Conservation (phyloP, 2,113 vertebrate genomes). For the Cyphomyrus discorhynchus region DNA sequence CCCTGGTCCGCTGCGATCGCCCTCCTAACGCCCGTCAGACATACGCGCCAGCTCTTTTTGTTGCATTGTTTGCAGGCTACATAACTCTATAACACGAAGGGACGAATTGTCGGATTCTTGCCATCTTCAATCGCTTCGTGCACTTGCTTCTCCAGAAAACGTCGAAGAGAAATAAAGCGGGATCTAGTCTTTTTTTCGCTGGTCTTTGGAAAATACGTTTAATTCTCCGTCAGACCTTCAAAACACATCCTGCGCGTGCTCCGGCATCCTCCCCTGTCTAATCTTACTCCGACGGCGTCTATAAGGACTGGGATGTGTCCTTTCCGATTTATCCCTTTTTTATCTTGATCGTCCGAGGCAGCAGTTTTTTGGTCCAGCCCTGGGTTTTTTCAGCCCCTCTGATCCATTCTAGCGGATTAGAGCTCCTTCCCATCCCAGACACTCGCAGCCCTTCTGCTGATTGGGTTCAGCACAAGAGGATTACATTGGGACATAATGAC, state of each 20-base stretch:
- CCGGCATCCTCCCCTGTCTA: conserved; percentile 46
- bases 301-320: conserved; percentile 64
- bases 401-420: conserved; percentile 86
- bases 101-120: conserved; percentile 26
- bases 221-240: conserved; percentile 23
- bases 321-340: conserved; percentile 69
- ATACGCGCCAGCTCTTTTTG: conserved; percentile 57
- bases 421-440: conserved; percentile 77
- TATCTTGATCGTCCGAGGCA: conserved; percentile 78
- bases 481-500: conserved; percentile 98
- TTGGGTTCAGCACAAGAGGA: conserved; percentile 87
- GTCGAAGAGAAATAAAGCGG: conserved; percentile 13
- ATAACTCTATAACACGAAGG: conserved; percentile 41
- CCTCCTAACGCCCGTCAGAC: conserved; percentile 56
- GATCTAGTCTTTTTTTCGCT: conserved; percentile 33
- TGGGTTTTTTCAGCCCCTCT: conserved; percentile 67
- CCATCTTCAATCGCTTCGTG: conserved; percentile 15
- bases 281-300: conserved; percentile 52
- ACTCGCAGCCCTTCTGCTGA: conserved; percentile 89
- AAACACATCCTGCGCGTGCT: conserved; percentile 30
- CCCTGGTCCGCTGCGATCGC: conserved; percentile 69
- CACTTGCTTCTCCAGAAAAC: conserved; percentile 41
- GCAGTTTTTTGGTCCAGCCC: conserved; percentile 67
- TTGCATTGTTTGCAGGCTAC: conserved; percentile 43
- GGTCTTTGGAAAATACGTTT: conserved; percentile 32